phyloP scores from a whole-genome alignment of 1,140 invertebrate species.

The Ceratitis capitata region DNA sequence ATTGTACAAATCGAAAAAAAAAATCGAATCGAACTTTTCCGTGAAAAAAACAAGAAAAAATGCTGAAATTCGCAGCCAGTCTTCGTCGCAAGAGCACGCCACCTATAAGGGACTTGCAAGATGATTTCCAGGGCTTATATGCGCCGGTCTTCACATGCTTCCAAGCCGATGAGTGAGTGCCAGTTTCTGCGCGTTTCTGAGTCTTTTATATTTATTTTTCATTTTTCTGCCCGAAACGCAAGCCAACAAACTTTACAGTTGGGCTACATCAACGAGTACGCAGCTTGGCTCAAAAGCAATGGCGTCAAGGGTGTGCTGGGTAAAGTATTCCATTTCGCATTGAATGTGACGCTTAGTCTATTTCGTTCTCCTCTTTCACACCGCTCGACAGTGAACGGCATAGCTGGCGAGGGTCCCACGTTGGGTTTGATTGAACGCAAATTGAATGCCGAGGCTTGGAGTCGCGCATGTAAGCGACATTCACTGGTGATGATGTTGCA shows the following conservation, averaged over 20 bases:
- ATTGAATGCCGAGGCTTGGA: slow-evolving; percentile 75
- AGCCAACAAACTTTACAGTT: background rate
- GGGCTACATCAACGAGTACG: background rate
- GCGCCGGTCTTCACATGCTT: slow-evolving; percentile 77
- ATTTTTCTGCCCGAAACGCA: no score
- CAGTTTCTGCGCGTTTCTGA: slow-evolving; percentile 5
- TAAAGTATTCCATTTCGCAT: slow-evolving; percentile 59
- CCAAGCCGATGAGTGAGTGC: slow-evolving; percentile 66
- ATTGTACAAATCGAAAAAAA: no score
- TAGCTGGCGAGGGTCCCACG: slow-evolving; percentile 80
- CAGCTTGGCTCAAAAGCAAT: slow-evolving; percentile 63
- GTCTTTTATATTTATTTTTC: no score
- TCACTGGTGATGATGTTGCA: slow-evolving; percentile 79
- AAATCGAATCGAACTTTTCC: background rate
- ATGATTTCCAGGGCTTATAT: slow-evolving; percentile 71
- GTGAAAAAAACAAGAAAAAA: background rate
- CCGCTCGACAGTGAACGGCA: slow-evolving; percentile 75
- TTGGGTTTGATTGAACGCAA: slow-evolving; percentile 78
- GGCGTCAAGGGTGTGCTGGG: slow-evolving; percentile 74
- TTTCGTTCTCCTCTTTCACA: slow-evolving; percentile 15
- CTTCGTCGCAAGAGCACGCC: no score
- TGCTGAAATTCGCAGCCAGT: no score
- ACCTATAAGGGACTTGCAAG: slow-evolving; percentile 57
- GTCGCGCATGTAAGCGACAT: slow-evolving; percentile 67
- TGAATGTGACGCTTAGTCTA: background rate